These are phyloP conservation scores for Heliconius melpomene DNA, from an alignment of 1,140 invertebrate species.

Conservation along the genomic window DNA sequence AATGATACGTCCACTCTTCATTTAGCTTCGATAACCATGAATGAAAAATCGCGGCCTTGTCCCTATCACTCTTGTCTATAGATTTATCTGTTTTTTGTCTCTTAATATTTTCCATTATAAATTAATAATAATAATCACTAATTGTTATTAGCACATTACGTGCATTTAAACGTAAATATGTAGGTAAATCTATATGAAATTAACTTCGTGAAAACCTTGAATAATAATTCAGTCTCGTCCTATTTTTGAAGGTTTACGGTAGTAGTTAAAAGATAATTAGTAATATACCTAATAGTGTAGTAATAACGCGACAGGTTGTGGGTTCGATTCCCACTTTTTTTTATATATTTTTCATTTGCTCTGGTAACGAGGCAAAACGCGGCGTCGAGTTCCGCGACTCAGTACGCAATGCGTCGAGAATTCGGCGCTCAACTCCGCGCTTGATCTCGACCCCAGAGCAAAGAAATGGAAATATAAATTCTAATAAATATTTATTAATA, in stretches of 20 bases:
- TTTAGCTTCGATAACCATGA: neutral
- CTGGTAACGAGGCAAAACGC: too few species aligned
- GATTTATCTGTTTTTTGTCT: neutral
- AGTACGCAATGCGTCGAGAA: too few species aligned
- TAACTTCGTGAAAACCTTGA: neutral
- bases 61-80: neutral
- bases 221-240: neutral
- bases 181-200: neutral
- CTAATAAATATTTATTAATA: too few species aligned
- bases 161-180: neutral
- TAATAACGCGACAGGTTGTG: too few species aligned
- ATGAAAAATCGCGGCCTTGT: neutral
- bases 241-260: neutral
- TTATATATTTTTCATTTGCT: too few species aligned
- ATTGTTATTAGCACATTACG: neutral
- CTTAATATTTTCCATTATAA: neutral
- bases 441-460: too few species aligned
- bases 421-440: too few species aligned
- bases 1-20: neutral
- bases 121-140: neutral
- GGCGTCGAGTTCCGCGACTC: too few species aligned
- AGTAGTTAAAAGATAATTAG: neutral
- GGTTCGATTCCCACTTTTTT: too few species aligned
- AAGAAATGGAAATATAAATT: too few species aligned
- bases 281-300: neutral